Conservation (phyloP, 2,113 vertebrate species). For the Tupaia tana region DNA sequence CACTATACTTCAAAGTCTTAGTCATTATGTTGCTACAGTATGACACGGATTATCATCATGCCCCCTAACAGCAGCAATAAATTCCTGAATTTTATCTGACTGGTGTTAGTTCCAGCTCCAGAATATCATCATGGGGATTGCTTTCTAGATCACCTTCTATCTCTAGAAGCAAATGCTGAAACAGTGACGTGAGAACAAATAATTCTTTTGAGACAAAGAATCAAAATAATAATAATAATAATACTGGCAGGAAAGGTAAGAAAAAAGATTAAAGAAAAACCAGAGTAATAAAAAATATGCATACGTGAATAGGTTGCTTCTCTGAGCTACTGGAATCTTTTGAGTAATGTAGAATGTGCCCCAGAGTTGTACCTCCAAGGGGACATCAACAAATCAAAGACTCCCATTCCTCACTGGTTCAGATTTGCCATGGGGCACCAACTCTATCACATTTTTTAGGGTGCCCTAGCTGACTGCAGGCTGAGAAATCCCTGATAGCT, state of each 20-base stretch:
- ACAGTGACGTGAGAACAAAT: background rate
- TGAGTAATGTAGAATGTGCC: background rate
- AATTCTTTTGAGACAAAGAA: background rate
- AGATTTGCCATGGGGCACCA: background rate
- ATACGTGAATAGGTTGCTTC: background rate
- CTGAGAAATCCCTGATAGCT: background rate
- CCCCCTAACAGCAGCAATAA: background rate
- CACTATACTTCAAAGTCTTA: background rate
- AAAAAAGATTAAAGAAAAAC: background rate
- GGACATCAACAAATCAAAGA: no score
- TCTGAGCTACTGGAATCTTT: background rate
- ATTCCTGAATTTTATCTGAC: background rate
- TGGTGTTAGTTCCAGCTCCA: background rate
- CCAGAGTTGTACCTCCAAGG: background rate
- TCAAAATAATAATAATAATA: background rate
- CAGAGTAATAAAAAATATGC: background rate
- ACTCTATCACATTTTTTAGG: background rate
- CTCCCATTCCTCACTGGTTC: background rate
- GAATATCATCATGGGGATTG: background rate
- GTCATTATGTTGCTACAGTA: background rate
- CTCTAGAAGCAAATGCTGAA: background rate
- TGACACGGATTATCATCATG: background rate
- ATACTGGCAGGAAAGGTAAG: fast-evolving
- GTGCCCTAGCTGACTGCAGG: background rate
- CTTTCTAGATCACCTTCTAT: background rate